Evolutionary conservation across 2,797 vertebrate genomes (phyloP), one percentile per base, ranked within the genome.

Genomic region (Danio jaintianensis): DNA sequence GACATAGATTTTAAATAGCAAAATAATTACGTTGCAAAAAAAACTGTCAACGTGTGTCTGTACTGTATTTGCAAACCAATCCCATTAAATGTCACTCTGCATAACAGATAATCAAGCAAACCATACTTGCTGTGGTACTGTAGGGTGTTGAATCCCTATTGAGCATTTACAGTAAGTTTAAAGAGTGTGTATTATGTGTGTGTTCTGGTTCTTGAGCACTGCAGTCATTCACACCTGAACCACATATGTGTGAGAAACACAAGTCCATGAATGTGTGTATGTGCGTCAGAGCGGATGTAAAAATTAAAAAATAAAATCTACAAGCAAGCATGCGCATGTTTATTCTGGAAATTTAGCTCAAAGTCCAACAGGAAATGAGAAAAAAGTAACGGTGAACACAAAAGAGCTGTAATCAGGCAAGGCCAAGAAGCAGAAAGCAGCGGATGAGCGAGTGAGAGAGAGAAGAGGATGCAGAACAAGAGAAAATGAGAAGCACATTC

Each of bases 401-500:
- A 63, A 18, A 71, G 36, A 48, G 59, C 6, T 45, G 53, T 22
- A 59, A 58, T 55, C 9, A 29, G 43, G 45, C 45, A 62, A 56
- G 12, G 13, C 12, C 4, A 18, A 63, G 42, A 67, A 66, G 7
- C 18, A 69, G 15, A 70, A 81, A 40, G 56, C 16, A 66, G 83
- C 64, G 63, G 80, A 76, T 47, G 47, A 78, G 38, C 40, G 79
- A 67, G 62, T 36, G 40, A 78, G 58, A 64, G 58, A 64, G 67
- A 84, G 74, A 47, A 20, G 43, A 76, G 53, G 12, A 56, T 42
- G 77, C 89, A 88, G 80, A 88, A 90, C 70, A 73, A 73, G 78
- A 74, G 82, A 83, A 90, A 90, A 91, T 92, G 59, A 89, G 89
- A 92, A 91, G 77, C 89, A 91, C 85, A 89, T 87, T 89, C 86